A percentile compares a stretch with the other conserved stretches of the same genome.
Evolutionary conservation across 2,888 invertebrate species (phyloP).

Genomic region (Tenthredo notha): DNA sequence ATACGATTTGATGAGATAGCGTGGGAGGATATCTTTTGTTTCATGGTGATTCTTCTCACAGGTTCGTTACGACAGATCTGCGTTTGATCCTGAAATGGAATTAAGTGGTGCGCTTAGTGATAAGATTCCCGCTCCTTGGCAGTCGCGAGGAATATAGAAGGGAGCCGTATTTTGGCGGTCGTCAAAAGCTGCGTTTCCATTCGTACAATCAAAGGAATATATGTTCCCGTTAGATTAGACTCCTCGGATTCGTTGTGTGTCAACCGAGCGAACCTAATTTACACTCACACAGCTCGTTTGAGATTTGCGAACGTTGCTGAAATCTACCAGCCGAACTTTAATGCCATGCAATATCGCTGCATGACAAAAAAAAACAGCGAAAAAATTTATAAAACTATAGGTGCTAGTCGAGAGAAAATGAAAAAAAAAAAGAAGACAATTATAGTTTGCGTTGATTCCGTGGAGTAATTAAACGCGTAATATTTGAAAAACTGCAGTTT

Average conservation of each 20-base stretch:
- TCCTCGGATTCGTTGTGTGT: constrained; percentile 34
- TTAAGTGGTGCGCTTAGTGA: constrained; percentile 55
- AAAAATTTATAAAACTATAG: background rate
- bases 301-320: background rate
- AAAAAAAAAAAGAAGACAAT: background rate
- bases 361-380: background rate
- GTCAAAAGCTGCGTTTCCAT: constrained; percentile 44
- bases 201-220: constrained; percentile 50
- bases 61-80: constrained; percentile 52
- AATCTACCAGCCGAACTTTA: background rate
- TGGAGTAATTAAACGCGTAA: background rate
- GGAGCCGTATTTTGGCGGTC: constrained; percentile 31
- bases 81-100: constrained; percentile 55
- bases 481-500: background rate
- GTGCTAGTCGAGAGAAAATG: background rate
- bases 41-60: constrained; percentile 54
- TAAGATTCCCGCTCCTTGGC: constrained; percentile 46
- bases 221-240: constrained; percentile 48
- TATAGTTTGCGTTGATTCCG: background rate
- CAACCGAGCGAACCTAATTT: constrained; percentile 19
- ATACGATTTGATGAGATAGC: constrained; percentile 10
- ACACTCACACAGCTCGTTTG: background rate
- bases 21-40: constrained; percentile 54
- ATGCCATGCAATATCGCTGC: background rate
- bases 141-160: constrained; percentile 27